phyloP scores from a whole-genome alignment of 2,888 invertebrate genomes.

The Amiota minor region DNA sequence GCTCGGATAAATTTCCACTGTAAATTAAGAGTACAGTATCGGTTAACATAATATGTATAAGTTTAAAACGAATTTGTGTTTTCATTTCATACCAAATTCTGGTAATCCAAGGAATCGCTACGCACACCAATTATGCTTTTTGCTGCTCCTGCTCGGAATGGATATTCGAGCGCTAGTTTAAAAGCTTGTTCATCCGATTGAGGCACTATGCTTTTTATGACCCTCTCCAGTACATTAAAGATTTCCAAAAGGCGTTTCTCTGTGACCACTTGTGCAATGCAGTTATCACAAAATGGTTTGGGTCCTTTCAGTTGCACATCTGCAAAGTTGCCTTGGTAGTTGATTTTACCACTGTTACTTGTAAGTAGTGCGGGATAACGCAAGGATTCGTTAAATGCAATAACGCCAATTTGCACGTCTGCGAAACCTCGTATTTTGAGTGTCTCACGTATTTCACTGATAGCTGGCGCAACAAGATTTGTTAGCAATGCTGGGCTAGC shows the following conservation, averaged over 20 bases:
- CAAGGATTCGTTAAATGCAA: slow-evolving; percentile 77
- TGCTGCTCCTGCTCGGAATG: slow-evolving; percentile 84
- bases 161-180: slow-evolving; percentile 78
- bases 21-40: background rate
- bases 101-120: slow-evolving; percentile 77
- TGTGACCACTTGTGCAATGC: slow-evolving; percentile 54
- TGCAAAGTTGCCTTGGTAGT: slow-evolving; percentile 75
- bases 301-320: slow-evolving; percentile 68
- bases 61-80: background rate
- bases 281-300: slow-evolving; percentile 56
- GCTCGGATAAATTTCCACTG: slow-evolving; percentile 65
- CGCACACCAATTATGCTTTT: slow-evolving; percentile 82
- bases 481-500: slow-evolving; percentile 71
- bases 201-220: slow-evolving; percentile 55
- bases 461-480: slow-evolving; percentile 64
- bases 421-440: slow-evolving; percentile 71
- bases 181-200: slow-evolving; percentile 79
- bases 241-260: slow-evolving; percentile 58
- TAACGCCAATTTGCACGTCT: slow-evolving; percentile 77
- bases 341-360: slow-evolving; percentile 74
- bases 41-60: too few species aligned
- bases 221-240: slow-evolving; percentile 59
- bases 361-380: slow-evolving; percentile 78
- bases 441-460: slow-evolving; percentile 65
- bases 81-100: slow-evolving; percentile 59